Conservation (phyloP, 1,140 invertebrate species). For the Drosophila oshimai region DNA sequence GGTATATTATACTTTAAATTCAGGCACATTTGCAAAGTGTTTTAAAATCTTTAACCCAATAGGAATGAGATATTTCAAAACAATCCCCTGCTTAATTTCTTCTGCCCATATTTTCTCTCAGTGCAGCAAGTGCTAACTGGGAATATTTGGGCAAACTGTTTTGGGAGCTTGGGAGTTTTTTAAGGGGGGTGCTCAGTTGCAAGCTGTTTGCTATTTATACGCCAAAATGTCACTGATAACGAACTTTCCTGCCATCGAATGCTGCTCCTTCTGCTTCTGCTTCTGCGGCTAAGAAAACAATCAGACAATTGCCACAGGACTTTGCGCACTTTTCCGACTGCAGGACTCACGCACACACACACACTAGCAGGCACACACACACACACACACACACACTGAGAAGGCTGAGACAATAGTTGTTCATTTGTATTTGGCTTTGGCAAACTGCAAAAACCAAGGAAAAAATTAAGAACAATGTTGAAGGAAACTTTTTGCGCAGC, state of each 20-base stretch:
- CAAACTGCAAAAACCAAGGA: slow-evolving; percentile 66
- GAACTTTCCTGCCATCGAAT: slow-evolving; percentile 61
- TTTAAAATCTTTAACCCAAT: too few relatives aligned
- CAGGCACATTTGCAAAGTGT: too few relatives aligned
- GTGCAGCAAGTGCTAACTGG: background rate
- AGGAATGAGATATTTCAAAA: too few relatives aligned
- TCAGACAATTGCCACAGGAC: slow-evolving; percentile 78
- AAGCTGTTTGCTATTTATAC: slow-evolving; percentile 56
- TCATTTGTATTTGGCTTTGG: slow-evolving; percentile 77
- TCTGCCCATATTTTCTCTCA: background rate
- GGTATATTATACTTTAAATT: too few relatives aligned
- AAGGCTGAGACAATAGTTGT: slow-evolving; percentile 55
- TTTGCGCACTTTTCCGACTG: slow-evolving; percentile 62
- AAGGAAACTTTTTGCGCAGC: slow-evolving; percentile 76
- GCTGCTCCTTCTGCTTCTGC: slow-evolving; percentile 23
- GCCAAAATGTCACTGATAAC: slow-evolving; percentile 75
- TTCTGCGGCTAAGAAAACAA: slow-evolving; percentile 75
- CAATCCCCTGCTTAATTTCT: too few relatives aligned
- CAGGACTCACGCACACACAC: slow-evolving; percentile 32
- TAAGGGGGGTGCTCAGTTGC: slow-evolving; percentile 2
- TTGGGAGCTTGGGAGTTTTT: background rate
- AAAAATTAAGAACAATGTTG: slow-evolving; percentile 78
- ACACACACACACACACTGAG: slow-evolving; percentile 1
- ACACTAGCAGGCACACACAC: slow-evolving; percentile 5
- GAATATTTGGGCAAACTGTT: background rate